Conservation (phyloP, 2,113 vertebrate species). For the Dromaius novaehollandiae region DNA sequence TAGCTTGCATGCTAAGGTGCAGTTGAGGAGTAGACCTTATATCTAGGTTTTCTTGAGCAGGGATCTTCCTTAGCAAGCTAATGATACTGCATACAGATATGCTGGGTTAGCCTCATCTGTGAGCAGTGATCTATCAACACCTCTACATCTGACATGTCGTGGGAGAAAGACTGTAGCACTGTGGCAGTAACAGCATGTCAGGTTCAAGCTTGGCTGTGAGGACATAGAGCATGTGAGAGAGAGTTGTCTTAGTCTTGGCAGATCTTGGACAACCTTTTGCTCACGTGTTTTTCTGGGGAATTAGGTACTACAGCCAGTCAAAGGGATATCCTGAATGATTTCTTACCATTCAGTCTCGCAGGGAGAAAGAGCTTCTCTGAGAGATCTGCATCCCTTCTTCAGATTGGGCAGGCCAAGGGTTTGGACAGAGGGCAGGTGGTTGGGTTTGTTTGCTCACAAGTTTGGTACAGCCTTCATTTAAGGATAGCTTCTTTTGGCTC, state of each 20-base stretch:
- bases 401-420: neutral
- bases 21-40: neutral
- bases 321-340: neutral
- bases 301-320: neutral
- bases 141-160: neutral
- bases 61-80: neutral
- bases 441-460: neutral
- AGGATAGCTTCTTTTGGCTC: neutral
- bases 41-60: neutral
- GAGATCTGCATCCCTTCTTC: neutral
- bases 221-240: neutral
- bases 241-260: neutral
- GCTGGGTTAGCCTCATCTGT: rapidly evolving
- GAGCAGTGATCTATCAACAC: neutral
- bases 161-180: neutral
- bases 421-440: neutral
- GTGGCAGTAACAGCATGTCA: neutral
- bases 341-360: neutral
- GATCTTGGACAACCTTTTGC: neutral
- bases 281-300: neutral
- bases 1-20: neutral
- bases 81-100: neutral
- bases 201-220: neutral
- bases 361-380: neutral
- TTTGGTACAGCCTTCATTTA: neutral